Conservation (phyloP, 1,140 invertebrate genomes). For the Apis laboriosa region DNA sequence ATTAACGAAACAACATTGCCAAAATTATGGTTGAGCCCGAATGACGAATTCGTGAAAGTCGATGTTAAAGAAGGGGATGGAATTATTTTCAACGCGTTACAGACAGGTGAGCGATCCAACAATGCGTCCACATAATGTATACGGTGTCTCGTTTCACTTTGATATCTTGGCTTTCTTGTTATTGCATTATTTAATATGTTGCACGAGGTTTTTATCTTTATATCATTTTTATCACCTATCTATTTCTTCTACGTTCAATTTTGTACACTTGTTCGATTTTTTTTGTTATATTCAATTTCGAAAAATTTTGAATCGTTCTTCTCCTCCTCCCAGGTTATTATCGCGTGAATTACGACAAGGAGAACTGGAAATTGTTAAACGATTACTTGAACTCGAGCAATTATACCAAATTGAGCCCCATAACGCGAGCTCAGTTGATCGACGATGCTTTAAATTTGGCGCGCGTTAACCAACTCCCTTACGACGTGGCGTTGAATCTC, state of each 20-base stretch:
- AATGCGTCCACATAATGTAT: not conserved
- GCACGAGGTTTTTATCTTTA: no score
- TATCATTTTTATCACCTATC: no score
- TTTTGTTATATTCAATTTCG: no score
- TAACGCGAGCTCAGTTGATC: conserved; percentile 84
- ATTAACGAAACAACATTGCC: conserved; percentile 73
- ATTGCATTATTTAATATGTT: no score
- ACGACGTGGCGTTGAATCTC: conserved; percentile 81
- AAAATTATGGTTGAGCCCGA: conserved; percentile 67
- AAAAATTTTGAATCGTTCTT: not conserved
- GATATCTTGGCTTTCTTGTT: no score
- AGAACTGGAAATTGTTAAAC: conserved; percentile 77
- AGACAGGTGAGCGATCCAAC: conserved; percentile 77
- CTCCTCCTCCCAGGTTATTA: conserved; percentile 76
- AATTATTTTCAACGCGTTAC: conserved; percentile 83
- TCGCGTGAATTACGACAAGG: conserved; percentile 80
- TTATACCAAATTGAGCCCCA: conserved; percentile 70
- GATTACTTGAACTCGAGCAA: conserved; percentile 54
- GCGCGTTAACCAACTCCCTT: conserved; percentile 70
- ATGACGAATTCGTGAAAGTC: conserved; percentile 17
- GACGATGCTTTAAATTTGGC: conserved; percentile 86
- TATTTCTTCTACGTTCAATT: not conserved
- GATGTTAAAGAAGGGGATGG: conserved; percentile 73
- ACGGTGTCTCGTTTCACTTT: no score
- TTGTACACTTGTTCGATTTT: no score